Evolutionary conservation across 2,797 vertebrate genomes (phyloP).

Genomic region (Cynopterus sphinx): DNA sequence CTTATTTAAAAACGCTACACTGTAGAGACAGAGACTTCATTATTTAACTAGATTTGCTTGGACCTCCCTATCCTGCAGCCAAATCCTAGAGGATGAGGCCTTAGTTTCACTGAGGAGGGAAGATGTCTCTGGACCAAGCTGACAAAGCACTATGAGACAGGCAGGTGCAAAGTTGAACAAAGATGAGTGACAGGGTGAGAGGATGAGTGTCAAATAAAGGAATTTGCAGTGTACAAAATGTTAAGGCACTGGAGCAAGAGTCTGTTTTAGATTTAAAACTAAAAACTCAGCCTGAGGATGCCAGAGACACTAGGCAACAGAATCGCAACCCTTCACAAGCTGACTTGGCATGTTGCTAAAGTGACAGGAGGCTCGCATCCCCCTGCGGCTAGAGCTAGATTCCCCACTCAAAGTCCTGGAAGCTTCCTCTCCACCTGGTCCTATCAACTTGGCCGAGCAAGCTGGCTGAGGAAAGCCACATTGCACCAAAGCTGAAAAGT

Average conservation of each 20-base stretch:
- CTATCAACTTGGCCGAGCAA: neutral
- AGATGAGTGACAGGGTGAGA: neutral
- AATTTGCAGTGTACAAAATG: fast-evolving
- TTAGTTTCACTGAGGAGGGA: neutral
- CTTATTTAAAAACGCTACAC: neutral
- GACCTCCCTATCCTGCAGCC: neutral
- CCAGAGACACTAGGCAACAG: fast-evolving
- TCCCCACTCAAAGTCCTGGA: neutral
- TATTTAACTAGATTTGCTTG: neutral
- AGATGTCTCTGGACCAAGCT: neutral
- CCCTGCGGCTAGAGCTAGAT: neutral
- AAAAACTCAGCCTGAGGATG: neutral
- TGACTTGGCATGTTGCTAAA: neutral
- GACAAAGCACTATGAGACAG: neutral
- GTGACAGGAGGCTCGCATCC: too few species aligned
- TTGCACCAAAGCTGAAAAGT: neutral
- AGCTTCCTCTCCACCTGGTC: neutral
- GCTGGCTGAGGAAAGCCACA: neutral
- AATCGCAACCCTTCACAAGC: neutral
- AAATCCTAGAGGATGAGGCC: neutral
- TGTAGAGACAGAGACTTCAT: neutral
- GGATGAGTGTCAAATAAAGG: neutral
- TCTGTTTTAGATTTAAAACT: neutral
- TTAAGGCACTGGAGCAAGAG: neutral
- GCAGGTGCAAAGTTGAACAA: neutral